Evolutionary conservation across 2,113 vertebrate species (phyloP).

Genomic region (Podilymbus podiceps): DNA sequence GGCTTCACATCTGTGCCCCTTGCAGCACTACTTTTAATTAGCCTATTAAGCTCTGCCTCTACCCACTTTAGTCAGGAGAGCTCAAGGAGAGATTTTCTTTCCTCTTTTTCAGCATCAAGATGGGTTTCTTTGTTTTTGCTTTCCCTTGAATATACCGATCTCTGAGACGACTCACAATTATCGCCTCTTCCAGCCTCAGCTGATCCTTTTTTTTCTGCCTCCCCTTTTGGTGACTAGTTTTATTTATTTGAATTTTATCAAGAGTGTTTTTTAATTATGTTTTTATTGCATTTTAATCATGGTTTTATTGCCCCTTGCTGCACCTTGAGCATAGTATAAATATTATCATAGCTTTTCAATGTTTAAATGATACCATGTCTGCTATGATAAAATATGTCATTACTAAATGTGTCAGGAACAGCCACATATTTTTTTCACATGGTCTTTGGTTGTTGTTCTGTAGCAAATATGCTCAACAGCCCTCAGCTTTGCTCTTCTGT

Average conservation of each 20-base stretch:
- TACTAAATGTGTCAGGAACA: constrained; percentile 24
- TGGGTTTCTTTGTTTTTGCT: neutral
- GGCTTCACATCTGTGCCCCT: neutral
- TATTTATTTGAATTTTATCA: constrained; percentile 38
- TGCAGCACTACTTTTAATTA: constrained; percentile 10
- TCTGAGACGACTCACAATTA: neutral
- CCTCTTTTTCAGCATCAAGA: neutral
- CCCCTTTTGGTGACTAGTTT: neutral
- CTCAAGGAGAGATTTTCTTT: neutral
- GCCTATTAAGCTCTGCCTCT: neutral
- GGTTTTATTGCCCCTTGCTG: constrained; percentile 24
- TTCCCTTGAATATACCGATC: neutral
- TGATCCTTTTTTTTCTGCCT: neutral
- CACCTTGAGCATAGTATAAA: constrained; percentile 37
- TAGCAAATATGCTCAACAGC: constrained; percentile 2
- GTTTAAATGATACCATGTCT: constrained; percentile 38
- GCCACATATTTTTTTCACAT: neutral
- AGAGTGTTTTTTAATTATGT: constrained; percentile 8
- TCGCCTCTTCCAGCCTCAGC: neutral
- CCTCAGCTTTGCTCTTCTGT: neutral
- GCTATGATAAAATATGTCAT: constrained; percentile 46
- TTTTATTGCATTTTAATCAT: constrained; percentile 55
- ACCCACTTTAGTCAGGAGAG: neutral
- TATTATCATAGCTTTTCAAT: constrained; percentile 34
- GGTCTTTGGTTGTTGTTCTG: neutral